Conservation (phyloP, 2,888 invertebrate species). For the Rotaria magnacalcarata region DNA sequence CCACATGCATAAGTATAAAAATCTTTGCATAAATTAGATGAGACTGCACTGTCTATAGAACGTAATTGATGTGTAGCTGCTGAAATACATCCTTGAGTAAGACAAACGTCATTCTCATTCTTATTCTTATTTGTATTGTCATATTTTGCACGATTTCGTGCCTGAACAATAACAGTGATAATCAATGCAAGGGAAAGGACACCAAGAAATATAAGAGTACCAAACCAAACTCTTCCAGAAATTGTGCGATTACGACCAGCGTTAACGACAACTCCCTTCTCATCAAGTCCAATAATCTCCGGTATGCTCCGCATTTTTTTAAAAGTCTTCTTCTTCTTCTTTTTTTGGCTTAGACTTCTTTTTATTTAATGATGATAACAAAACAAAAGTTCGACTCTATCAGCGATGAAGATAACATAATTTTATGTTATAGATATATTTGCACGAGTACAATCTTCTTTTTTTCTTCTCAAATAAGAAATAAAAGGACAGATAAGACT, state of each 20-base stretch:
- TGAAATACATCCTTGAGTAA: conserved; percentile 27
- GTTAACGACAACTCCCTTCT: background rate
- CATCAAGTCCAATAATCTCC: background rate
- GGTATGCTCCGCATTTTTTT: background rate
- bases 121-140: background rate
- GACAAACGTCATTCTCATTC: background rate
- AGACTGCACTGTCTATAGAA: conserved; percentile 50
- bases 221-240: background rate
- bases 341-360: too few relatives aligned
- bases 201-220: background rate
- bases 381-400: too few relatives aligned
- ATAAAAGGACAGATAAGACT: too few relatives aligned
- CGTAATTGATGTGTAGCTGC: conserved; percentile 47
- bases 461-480: too few relatives aligned
- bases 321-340: too few relatives aligned
- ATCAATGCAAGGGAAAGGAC: background rate
- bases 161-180: background rate
- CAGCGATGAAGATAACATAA: too few relatives aligned
- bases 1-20: conserved; percentile 64
- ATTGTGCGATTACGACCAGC: background rate
- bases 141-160: background rate
- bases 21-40: conserved; percentile 61
- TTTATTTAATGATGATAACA: too few relatives aligned
- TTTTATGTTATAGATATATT: too few relatives aligned
- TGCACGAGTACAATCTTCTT: too few relatives aligned